Evolutionary conservation across 2,888 invertebrate species (phyloP).

Genomic region (Diarsia brunnea): DNA sequence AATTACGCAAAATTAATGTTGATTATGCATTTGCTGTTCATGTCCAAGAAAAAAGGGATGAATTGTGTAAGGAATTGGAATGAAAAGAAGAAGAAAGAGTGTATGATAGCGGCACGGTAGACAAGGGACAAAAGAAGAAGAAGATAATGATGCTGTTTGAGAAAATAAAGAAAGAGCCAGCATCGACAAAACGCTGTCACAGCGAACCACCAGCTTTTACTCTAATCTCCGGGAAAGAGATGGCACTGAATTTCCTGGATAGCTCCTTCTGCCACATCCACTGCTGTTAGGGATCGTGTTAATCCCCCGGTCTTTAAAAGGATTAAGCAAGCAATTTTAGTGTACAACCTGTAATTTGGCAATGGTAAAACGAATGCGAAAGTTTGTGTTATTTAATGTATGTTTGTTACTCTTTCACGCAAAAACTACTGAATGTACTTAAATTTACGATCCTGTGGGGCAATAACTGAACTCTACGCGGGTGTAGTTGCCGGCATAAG

Average conservation of each 20-base stretch:
- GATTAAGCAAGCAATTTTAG: not conserved
- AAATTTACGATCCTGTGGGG: no score
- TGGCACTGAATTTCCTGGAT: not conserved
- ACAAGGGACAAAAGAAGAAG: not conserved
- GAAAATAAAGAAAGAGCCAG: not conserved
- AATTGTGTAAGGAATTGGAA: not conserved
- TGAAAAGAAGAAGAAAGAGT: not conserved
- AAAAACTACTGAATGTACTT: not conserved
- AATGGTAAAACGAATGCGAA: no score
- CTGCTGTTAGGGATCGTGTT: not conserved
- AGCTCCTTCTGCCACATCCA: not conserved
- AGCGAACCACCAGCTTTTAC: not conserved
- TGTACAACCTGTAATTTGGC: no score
- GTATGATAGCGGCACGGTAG: not conserved
- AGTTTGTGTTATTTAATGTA: not conserved
- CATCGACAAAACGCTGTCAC: not conserved
- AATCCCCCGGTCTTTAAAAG: not conserved
- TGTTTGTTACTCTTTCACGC: not conserved
- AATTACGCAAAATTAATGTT: not conserved
- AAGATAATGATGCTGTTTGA: not conserved
- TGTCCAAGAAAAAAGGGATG: no score
- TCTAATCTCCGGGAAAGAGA: not conserved
- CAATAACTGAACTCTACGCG: not conserved
- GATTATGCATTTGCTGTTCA: not conserved
- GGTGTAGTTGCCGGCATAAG: not conserved